Evolutionary conservation across 1,140 invertebrate genomes (phyloP), one percentile per base, ranked within the genome.

Genomic region (Agraylea sexmaculata): DNA sequence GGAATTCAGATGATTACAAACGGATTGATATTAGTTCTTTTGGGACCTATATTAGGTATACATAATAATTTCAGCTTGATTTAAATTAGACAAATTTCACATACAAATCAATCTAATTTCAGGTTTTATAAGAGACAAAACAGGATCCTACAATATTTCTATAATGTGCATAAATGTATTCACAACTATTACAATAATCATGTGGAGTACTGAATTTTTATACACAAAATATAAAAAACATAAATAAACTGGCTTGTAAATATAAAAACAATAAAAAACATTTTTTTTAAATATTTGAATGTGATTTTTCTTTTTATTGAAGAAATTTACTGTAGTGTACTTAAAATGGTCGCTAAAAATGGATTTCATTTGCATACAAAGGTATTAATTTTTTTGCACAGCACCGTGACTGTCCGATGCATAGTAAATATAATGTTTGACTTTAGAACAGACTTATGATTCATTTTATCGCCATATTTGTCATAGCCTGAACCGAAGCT

Each of bases 1-100:
- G 69, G 74, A 0, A 70, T 80, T 25, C 76, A 79, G 53, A 70
- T 75, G 62, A 62, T 78, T 19, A 61, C 66, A 21, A 78, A 77
- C 53, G 74, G 75, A 6, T 51, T 76, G 11, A 64, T 78, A 25
- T 66, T 78, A 7, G 52, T 77, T 6, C 56, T 56, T 4, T 64
- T 70, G 49, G 77, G 77, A 44, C 74, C 78, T 13, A 38, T 78
- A 15, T 49, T 80, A 49, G 77, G 78, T 81, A 56, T 52, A 46
- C 35, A 31, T 23, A 4, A 8, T 34, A 37, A 31, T 39, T 36
- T 33, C 10, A n/a, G 23, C 12, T 34, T 19, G 13, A 10, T 35
- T 7, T 8, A 35, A 13, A 17, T 35, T 17, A 15, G 13, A 19
- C 11, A 30, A 5, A 4, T 21, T 32, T 34, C 27, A 15, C 17